Evolutionary conservation across 2,888 invertebrate genomes (phyloP), one percentile per base, ranked within the genome.

Genomic region (Nomada flava): DNA sequence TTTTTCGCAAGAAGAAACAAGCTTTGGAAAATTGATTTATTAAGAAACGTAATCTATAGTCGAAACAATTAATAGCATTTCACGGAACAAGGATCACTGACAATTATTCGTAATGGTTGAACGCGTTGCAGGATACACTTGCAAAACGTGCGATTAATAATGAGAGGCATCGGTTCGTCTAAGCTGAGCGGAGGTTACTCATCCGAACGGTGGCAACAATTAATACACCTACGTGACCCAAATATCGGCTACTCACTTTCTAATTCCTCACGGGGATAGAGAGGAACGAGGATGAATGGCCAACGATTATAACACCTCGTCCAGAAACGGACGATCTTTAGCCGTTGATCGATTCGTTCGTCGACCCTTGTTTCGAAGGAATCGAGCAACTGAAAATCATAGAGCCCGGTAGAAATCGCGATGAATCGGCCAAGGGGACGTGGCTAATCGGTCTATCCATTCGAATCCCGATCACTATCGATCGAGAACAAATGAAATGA

Each of bases 171-270:
- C 18, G 63, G 42, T 23, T 59, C 55, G 44, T 26, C 7, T 5
- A 26, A 71, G 26, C 57, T 15, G 50, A 18, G 9, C 53, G n/a
- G 55, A 42, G 67, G 60, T 57, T 62, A 60, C 57, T 60, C 65
- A 50, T 70, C 63, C 77, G 70, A 83, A 80, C 76, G 29, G 23
- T 23, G 18, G 63, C 64, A 77, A 72, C 80, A 75, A 83, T 85
- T 87, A 85, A 84, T 86, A 75, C 62, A 72, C 65, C 76, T 57
- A 29, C 64, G 53, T 85, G 89, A 89, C 89, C 90, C 82, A 87
- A 90, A 90, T 90, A 87, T 88, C 84, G 63, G 60, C 74, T 75
- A 86, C 80, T 88, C 86, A 90, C 90, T 90, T 90, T 90, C 89
- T 89, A 89, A 86, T 83, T 81, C 67, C 80, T 64, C 65, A 50